Evolutionary conservation across 2,113 vertebrate genomes (phyloP).

Genomic region (Myotis lucifugus): DNA sequence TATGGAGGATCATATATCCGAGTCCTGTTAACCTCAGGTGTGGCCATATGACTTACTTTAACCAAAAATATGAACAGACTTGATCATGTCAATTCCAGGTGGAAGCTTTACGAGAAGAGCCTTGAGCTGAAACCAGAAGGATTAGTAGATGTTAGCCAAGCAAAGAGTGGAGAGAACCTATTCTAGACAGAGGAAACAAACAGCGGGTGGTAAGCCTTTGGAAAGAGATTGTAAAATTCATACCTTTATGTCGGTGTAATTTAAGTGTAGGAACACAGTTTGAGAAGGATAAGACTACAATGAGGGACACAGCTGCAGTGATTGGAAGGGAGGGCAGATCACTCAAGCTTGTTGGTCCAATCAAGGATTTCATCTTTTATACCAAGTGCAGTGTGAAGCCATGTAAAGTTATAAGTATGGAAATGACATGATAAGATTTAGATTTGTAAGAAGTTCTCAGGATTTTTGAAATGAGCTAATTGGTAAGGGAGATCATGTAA

Average conservation of each 20-base stretch:
- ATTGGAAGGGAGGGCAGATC: not conserved
- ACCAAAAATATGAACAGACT: not conserved
- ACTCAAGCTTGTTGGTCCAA: not conserved
- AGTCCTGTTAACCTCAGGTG: not conserved
- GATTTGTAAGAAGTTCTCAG: not conserved
- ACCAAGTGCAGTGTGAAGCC: not conserved
- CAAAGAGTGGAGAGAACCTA: not conserved
- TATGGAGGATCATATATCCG: not conserved
- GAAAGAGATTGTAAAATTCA: not conserved
- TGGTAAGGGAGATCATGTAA: not conserved
- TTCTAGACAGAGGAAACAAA: not conserved
- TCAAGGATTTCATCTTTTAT: not conserved
- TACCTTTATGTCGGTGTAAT: not conserved
- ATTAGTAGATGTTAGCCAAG: not conserved
- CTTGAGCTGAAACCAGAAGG: not conserved
- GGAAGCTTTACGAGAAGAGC: not conserved
- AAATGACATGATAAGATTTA: not conserved
- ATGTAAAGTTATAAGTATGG: not conserved
- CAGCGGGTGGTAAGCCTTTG: not conserved
- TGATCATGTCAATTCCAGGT: not conserved
- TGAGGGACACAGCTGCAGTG: not conserved
- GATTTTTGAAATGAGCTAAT: not conserved
- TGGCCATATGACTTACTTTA: not conserved
- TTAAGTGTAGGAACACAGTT: not conserved
- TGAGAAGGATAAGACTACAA: not conserved